Percentiles rank a stretch among this genome's conserved stretches.
These are phyloP conservation scores for Gymnodraco acuticeps DNA, from an alignment of 2,797 vertebrate genomes.

Conservation along the genomic window DNA sequence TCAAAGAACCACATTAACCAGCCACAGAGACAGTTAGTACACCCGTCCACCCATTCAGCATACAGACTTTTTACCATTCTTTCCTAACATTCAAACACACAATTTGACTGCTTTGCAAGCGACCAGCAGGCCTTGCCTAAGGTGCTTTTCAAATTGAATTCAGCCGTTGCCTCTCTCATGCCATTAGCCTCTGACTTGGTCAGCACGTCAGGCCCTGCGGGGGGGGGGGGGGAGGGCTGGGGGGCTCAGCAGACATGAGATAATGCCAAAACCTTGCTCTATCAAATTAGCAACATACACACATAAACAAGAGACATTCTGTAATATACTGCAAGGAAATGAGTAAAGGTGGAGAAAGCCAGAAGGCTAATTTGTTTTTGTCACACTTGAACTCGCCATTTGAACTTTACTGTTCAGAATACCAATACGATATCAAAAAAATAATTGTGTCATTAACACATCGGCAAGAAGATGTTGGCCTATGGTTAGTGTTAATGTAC, in stretches of 20 bases:
- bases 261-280: slow-evolving; percentile 27
- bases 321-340: slow-evolving; percentile 36
- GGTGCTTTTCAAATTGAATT: slow-evolving; percentile 55
- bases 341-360: slow-evolving; percentile 17
- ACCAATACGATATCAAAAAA: slow-evolving; percentile 36
- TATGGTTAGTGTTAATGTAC: slow-evolving; percentile 19
- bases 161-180: slow-evolving; percentile 31
- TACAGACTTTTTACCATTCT: slow-evolving; percentile 33
- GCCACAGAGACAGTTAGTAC: slow-evolving; percentile 34
- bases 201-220: slow-evolving; percentile 31
- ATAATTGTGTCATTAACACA: slow-evolving; percentile 8
- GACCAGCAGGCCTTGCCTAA: slow-evolving; percentile 33
- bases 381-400: slow-evolving; percentile 40
- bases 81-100: slow-evolving; percentile 32
- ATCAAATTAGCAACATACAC: slow-evolving; percentile 40
- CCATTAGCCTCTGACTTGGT: slow-evolving; percentile 52
- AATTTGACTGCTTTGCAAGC: slow-evolving; percentile 40
- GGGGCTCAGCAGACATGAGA: slow-evolving; percentile 19
- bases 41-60: slow-evolving; percentile 41
- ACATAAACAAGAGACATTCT: slow-evolving; percentile 31
- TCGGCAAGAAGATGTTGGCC: slow-evolving; percentile 11
- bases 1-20: slow-evolving; percentile 52
- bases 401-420: slow-evolving; percentile 26
- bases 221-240: slow-evolving; percentile 25
- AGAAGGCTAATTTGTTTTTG: slow-evolving; percentile 45